Evolutionary conservation across 1,140 invertebrate species (phyloP), one percentile per base, ranked within the genome.

Genomic region (Polyergus mexicanus): DNA sequence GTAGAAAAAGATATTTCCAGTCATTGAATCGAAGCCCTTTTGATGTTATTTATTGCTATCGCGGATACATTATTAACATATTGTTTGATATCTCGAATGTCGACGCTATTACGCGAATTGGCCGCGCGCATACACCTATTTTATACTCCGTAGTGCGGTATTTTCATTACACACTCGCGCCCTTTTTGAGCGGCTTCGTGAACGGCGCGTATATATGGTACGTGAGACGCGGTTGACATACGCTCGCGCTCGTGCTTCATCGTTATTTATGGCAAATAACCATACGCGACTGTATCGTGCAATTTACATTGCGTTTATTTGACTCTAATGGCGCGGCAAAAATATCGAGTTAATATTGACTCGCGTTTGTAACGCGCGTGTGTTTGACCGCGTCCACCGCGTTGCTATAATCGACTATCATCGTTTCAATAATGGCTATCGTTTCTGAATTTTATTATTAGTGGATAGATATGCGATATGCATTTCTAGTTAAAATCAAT

Each of bases 261-360:
- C 76, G 78, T 56, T 74, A 87, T 89, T 86, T 81, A 78, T 85
- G 88, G 88, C 84, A 91, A 92, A 91, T 89, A 90, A 89, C 86
- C 86, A 89, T 92, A 86, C 78, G 85, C 84, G 75, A 72, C 81
- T 66, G 66, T 65, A 87, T 89, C 78, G 71, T 28, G 54, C 78
- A 90, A 86, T 91, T 92, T 92, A 85, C 89, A 91, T 85, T 90
- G 85, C 85, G 86, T 90, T 89, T 91, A 90, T 90, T 90, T 88
- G 89, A 62, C 65, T 90, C 76, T 71, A 81, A 68, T 77, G 76
- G 54, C 58, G 72, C 62, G 68, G 76, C 85, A 90, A 90, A 90
- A 88, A 88, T 77, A 62, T 72, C 54, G 51, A 74, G 84, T 80
- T 87, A 80, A 89, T 85, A 87, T 80, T 81, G 69, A 71, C 63